Base-by-base conservation (phyloP, 2,888 invertebrate genomes). In the Schrankia costaestrigalis region DNA sequence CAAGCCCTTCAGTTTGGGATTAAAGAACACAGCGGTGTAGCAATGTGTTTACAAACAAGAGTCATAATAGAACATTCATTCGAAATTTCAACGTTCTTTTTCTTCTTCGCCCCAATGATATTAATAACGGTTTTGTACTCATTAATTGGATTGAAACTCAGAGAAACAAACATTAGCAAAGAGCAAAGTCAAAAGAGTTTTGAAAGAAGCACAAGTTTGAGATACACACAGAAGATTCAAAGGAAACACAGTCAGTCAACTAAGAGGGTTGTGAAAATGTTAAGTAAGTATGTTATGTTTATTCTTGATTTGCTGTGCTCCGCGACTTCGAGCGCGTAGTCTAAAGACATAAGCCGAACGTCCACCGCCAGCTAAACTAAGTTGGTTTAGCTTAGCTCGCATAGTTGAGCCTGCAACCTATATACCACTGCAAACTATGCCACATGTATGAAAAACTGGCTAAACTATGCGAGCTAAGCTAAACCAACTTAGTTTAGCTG, bases 41-140 rank as follows among this genome's bases (percentile, higher is more conserved):
- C 62, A 1, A 80, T 89, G 78, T 91, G 87, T 48, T 66, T 89
- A 5, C 89, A 90, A 46, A 88, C 85, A 7, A 63, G 75, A 34
- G 76, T 87, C 1, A 83, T 90, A 23, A 79, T 92, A 28, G 78
- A 89, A 27, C 91, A 92, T 61, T 91, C 91, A 0, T 93, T 94
- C 58, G 92, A 93, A 67, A 85, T 93, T 54, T 93, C 94, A 0
- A 91, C 91, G 2, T 89, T 91, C 59, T 73, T 94, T 35, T 93
- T 95, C 72, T 95, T 95, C 77, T 89, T 93, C 17, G 88, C 91
- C 0, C 95, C 95, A 0, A 94, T 95, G 93, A 89, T 92, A 11
- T 70, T 94, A 15, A 94, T 95, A 56, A 91, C 91, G 2, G 91
- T 93, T n/a, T 78, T 95, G 9, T 95, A 95, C 69, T 80, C 91